Base-by-base conservation (phyloP, 2,888 invertebrate species). In the Brachypterus glaber region DNA sequence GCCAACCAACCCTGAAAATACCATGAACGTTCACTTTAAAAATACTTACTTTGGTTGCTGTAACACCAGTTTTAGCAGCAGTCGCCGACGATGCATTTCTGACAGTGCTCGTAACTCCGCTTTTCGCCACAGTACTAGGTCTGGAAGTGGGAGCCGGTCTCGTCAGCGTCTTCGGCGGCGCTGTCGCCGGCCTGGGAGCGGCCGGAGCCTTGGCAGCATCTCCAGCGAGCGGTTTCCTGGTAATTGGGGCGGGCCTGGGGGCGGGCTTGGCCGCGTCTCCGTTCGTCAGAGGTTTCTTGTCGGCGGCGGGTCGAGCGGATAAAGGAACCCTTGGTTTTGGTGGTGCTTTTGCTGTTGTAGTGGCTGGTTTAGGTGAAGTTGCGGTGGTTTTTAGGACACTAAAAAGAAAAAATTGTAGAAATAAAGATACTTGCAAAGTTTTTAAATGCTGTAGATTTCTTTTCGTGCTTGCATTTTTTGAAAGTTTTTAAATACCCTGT, bases 211-310 rank as follows among this genome's bases (percentile, higher is more conserved):
- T 46, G 16, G 53, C 41, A 3, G 48, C 43, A 27, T 46, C 33
- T 9, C 51, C 8, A 27, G 12, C 27, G 4, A 13, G 11, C 27
- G 27, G 27, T 27, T 35, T 46, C 9, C 37, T 37, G 26, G 47
- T 16, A 36, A 17, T 30, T 7, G 52, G 39, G 45, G 50, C 21
- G 17, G 53, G 25, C 30, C 49, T 7, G 30, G 35, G 29, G 39
- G 38, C 47, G 3, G 51, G 40, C 4, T 60, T 57, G 53, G 73
- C 73, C 1, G 60, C 64, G 33, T 77, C 77, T 8, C 76, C 77
- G 51, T 76, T 77, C 2, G 69, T 53, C 5, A 72, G 56, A 0
- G 74, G 67, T 53, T 74, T 74, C 53, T 68, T 74, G 16, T 73
- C 73, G 1, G 54, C 25, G 18, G 52, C 24, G 14, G 46, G 12